Evolutionary conservation across 2,113 vertebrate species (phyloP), one percentile per base, ranked within the genome.

Genomic region (Ceratotherium simum): DNA sequence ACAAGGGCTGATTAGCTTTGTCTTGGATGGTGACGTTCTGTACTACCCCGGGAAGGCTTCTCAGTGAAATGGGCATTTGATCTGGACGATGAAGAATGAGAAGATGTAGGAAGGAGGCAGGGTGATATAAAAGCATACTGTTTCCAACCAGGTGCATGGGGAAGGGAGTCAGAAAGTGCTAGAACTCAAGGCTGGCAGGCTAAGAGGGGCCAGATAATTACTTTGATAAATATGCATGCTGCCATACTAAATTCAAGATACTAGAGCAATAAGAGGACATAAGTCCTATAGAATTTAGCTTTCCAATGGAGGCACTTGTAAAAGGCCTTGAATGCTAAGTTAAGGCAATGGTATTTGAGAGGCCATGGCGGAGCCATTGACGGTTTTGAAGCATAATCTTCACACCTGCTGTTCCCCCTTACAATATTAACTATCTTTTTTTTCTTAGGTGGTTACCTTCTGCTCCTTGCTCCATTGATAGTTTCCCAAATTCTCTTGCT

Each of bases 321-420:
- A 73, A 67, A 89, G 78, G 20, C 36, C 36, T 73, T 81, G 27
- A 29, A 23, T 31, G 42, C 17, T 51, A 65, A 58, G 9, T 90
- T 60, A 62, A 18, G 78, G 2, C 23, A 13, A 5, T 29, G n/a
- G 29, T 27, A 36, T 16, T 56, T 13, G 36, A 33, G 83, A 39
- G 9, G n/a, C 36, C 27, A 7, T 6, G 25, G 8, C 27, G 7
- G 4, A 62, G 5, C n/a, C n/a, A 10, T 27, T 17, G 1, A 4
- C 29, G 7, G 7, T 64, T 54, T 64, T 36, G 51, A 73, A 84
- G 65, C 51, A 27, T 27, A 88, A n/a, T 17, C 8, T 16, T 89
- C 8, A 12, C 2, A 9, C 42, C n/a, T 33, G 3, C 1, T 31
- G 2, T 64, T 67, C 1, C 4, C 4, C 48, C 13, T 69, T 75